A percentile compares a stretch with the other conserved stretches of the same genome.
These are phyloP conservation scores for Sicus ferrugineus DNA, from an alignment of 2,888 invertebrate species.

Conservation along the genomic window DNA sequence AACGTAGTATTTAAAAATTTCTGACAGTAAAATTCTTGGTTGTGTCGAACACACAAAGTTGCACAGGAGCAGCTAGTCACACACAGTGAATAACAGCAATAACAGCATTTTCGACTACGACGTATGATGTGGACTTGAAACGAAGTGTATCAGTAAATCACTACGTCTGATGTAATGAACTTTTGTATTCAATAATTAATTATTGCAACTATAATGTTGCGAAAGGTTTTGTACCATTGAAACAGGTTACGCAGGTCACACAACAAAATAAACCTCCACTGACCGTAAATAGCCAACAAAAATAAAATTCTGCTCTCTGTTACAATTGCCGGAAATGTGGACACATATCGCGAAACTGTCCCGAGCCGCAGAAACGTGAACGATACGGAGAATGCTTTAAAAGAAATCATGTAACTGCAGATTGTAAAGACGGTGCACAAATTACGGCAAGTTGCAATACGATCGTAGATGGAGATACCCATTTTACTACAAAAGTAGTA, in stretches of 20 bases:
- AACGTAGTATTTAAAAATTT: too few relatives aligned
- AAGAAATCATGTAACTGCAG: not conserved
- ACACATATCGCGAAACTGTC: not conserved
- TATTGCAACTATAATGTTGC: not conserved
- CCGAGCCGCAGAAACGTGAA: not conserved
- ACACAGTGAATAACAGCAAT: too few relatives aligned
- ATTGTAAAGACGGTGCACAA: not conserved
- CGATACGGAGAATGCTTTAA: not conserved
- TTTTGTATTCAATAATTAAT: not conserved
- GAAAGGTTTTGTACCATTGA: not conserved
- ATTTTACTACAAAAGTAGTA: not conserved
- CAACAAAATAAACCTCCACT: not conserved
- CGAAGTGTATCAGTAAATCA: not conserved
- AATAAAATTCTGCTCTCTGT: not conserved
- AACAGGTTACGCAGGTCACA: not conserved
- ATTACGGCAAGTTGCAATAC: not conserved
- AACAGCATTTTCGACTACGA: too few relatives aligned
- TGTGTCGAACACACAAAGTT: too few relatives aligned
- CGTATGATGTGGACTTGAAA: not conserved
- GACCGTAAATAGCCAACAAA: not conserved
- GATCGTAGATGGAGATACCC: conserved; percentile 3
- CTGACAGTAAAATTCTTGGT: too few relatives aligned
- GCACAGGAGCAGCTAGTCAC: too few relatives aligned
- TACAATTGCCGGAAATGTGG: not conserved
- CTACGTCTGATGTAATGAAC: not conserved